Evolutionary conservation across 2,888 invertebrate species (phyloP).

Genomic region (Athalia rosae): DNA sequence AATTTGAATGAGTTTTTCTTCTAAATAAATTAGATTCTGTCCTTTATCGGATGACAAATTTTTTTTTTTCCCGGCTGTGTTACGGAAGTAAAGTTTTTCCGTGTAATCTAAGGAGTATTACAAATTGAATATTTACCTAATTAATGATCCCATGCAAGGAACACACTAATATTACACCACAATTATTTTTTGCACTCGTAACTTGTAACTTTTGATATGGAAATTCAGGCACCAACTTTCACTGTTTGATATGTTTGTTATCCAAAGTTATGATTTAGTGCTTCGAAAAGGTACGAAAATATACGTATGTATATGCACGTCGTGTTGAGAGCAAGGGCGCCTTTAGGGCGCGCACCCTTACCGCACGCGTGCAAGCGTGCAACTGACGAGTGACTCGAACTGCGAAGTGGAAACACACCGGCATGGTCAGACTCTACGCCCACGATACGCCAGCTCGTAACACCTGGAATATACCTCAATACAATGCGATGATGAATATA

Average conservation of each 20-base stretch:
- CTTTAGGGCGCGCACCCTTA: conserved; percentile 57
- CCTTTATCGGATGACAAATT: too few relatives aligned
- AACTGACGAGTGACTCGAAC: conserved; percentile 53
- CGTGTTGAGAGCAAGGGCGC: conserved; percentile 23
- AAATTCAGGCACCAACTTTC: conserved; percentile 29
- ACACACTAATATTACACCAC: conserved; percentile 30
- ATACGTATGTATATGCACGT: background rate
- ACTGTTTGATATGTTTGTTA: conserved; percentile 17
- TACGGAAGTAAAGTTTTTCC: too few relatives aligned
- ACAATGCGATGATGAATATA: too few relatives aligned
- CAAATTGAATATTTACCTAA: background rate
- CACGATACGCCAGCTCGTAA: background rate
- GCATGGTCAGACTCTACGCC: conserved; percentile 30
- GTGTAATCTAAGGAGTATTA: too few relatives aligned
- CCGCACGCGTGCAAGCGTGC: conserved; percentile 61
- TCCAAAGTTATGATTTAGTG: background rate
- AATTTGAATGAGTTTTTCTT: too few relatives aligned
- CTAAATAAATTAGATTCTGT: too few relatives aligned
- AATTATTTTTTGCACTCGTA: background rate
- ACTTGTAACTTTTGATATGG: conserved; percentile 21
- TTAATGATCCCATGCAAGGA: background rate
- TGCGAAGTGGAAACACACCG: conserved; percentile 31
- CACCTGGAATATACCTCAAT: too few relatives aligned
- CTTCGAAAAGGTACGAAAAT: too few relatives aligned
- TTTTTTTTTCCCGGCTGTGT: too few relatives aligned